Base-by-base conservation (phyloP, 1,140 invertebrate species). In the Rhyacophila brunnea region DNA sequence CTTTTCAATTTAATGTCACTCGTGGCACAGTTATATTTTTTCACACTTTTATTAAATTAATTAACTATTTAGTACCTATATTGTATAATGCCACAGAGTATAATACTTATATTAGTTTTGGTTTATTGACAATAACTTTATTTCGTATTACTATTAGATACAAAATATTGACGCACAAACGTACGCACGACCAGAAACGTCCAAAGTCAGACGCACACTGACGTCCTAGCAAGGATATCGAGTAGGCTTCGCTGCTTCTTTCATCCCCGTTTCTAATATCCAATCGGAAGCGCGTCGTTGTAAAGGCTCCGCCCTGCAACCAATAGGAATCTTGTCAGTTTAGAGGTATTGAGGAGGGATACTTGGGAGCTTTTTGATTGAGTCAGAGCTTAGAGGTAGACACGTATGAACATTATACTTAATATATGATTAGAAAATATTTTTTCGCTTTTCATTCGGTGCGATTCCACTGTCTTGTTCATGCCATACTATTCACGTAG, bases 201-300 rank as follows among this genome's bases (percentile, higher is more conserved):
- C 45, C 6, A 32, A 32, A 19, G 32, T 35, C 28, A 15, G 54
- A 48, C 44, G 43, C 43, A 40, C 17, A 58, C 56, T 58, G 56
- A 44, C 13, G 28, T 36, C 48, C 35, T 43, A 18, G 44, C 9
- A 10, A 9, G 38, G 35, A 46, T 28, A 40, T 42, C 23, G 18
- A 5, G 23, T 28, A 28, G 14, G n/a, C 40, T 7, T 19, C n/a
- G 35, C 7, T 18, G 45, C 2, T 13, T 18, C 11, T 17, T 17
- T 52, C 35, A 55, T 23, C 36, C 56, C 40, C 13, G 11, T 19
- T 11, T 6, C 23, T 32, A 7, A 34, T 19, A 1, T 11, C 56
- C 56, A 58, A 58, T 58, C 47, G 10, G 13, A 23, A 14, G 6
- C 23, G 19, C 1, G 23, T 32, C 35, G 17, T 32, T 45, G 13